Evolutionary conservation across 2,888 invertebrate species (phyloP), one percentile per base, ranked within the genome.

Genomic region (Agrenia bidenticulata): DNA sequence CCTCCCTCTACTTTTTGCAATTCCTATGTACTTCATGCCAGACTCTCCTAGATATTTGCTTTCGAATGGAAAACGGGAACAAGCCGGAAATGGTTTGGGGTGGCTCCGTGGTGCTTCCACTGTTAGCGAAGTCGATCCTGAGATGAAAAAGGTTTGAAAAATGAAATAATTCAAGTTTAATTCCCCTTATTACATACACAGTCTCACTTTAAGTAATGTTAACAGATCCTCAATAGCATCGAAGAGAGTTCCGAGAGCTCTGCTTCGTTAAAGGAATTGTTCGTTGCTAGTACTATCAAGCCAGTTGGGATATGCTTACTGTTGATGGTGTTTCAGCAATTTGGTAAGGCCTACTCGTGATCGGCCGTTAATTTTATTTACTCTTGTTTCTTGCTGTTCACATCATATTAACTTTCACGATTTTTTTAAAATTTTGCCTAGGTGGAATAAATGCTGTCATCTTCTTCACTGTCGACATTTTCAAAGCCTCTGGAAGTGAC

Each of bases 291-390:
- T 21, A 64, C 49, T 15, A 51, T 64, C 26, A 87, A 84, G 78
- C 92, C 92, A 0, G 81, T 93, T 61, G 79, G 88, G 56, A 88
- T 90, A 57, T 87, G 87, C 2, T 82, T 91, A 32, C 86, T 89
- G 19, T 85, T 92, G 66, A 90, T 94, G 88, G 85, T 90, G 77
- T 90, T 90, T 81, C 92, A 92, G 77, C 92, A 92, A 79, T 84
- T 90, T 77, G 89, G 72, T 72, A 64, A 53, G 15, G 2, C 21
- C 11, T 23, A 15, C n/a, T n/a, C n/a, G n/a, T n/a, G n/a, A n/a
- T n/a, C n/a, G n/a, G n/a, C n/a, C n/a, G n/a, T n/a, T n/a, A n/a
- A n/a, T n/a, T n/a, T n/a, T n/a, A n/a, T n/a, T n/a, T n/a, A n/a
- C n/a, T n/a, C n/a, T n/a, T n/a, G n/a, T n/a, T n/a, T n/a, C n/a